Evolutionary conservation across 2,113 vertebrate species (phyloP).

Genomic region (Anas platyrhynchos): DNA sequence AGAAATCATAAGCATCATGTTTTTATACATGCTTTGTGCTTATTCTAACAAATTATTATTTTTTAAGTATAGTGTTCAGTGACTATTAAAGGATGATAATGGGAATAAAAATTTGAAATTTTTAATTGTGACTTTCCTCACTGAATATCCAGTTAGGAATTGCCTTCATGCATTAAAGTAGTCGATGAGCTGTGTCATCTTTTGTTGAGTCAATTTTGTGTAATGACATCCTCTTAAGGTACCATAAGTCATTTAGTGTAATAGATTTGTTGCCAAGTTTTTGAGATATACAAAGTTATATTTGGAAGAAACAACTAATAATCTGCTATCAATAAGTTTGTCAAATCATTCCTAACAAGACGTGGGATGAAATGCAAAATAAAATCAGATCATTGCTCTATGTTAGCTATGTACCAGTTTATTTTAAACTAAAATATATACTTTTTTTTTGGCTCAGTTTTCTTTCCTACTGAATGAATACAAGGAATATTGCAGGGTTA

Average conservation of each 20-base stretch:
- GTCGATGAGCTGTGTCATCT: background rate
- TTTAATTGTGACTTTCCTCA: background rate
- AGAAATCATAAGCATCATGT: background rate
- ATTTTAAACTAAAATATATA: background rate
- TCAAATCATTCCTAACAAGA: background rate
- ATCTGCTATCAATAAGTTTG: background rate
- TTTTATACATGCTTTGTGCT: background rate
- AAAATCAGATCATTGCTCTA: background rate
- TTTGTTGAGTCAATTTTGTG: background rate
- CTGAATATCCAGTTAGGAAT: background rate
- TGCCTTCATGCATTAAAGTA: background rate
- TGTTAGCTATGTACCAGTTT: background rate
- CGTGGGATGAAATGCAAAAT: background rate
- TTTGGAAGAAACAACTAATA: background rate
- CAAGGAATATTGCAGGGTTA: background rate
- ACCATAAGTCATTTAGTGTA: background rate
- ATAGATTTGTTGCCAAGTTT: background rate
- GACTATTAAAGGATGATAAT: background rate
- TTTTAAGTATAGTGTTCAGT: background rate
- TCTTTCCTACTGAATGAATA: background rate
- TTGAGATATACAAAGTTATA: background rate
- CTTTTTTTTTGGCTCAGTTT: background rate
- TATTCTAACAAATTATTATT: background rate
- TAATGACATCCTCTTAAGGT: background rate
- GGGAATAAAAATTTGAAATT: background rate